Conservation (phyloP, 2,113 vertebrate species). For the Synodontis membranacea region DNA sequence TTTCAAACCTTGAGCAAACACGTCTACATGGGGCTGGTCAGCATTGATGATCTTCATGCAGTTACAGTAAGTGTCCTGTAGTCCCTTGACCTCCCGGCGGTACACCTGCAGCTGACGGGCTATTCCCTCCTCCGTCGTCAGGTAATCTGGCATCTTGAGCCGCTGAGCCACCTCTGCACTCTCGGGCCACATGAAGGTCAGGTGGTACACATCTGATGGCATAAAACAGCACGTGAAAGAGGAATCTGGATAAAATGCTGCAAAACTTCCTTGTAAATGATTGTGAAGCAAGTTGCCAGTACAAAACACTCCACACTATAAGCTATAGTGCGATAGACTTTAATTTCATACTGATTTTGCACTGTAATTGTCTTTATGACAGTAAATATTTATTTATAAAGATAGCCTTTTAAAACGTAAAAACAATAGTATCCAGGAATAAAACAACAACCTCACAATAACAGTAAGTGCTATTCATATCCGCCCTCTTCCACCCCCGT, state of each 20-base stretch:
- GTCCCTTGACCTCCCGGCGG: constrained; percentile 70
- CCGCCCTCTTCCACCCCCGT: background rate
- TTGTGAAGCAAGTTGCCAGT: background rate
- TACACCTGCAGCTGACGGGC: constrained; percentile 70
- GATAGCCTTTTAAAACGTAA: background rate
- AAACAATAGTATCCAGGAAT: background rate
- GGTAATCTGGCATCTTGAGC: constrained; percentile 59
- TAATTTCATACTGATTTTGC: background rate
- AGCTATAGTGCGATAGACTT: background rate
- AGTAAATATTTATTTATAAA: background rate
- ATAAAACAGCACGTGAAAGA: constrained; percentile 24
- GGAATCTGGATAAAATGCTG: background rate
- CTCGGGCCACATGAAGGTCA: constrained; percentile 78
- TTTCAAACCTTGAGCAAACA: constrained; percentile 81
- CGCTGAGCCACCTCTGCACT: constrained; percentile 65
- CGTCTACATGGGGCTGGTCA: constrained; percentile 82
- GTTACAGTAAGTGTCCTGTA: constrained; percentile 75
- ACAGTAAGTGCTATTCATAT: background rate
- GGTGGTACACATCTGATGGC: constrained; percentile 83
- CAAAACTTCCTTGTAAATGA: background rate
- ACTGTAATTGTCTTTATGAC: background rate
- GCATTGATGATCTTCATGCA: constrained; percentile 75
- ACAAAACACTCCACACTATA: background rate
- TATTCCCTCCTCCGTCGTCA: constrained; percentile 68
- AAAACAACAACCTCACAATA: too few species aligned